Percentiles rank a stretch among this genome's conserved stretches.
Conservation (phyloP, 2,888 invertebrate genomes). For the Perdita meconis region DNA sequence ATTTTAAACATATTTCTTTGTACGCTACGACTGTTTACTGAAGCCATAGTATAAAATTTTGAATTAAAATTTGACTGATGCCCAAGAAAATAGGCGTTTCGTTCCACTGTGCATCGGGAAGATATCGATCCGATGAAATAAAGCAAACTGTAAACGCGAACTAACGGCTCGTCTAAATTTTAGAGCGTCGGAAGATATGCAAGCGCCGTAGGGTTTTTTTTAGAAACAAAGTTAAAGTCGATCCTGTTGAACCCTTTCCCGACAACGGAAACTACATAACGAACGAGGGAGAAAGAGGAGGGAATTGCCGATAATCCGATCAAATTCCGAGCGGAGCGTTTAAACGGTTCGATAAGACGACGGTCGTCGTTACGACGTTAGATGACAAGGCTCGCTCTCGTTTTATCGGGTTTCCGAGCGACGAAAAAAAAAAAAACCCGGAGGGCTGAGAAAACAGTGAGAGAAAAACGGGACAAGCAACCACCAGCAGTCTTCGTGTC, state of each 20-base stretch:
- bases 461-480: constrained; percentile 35
- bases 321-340: constrained; percentile 51
- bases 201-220: too few species aligned
- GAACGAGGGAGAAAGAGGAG: constrained; percentile 10
- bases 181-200: too few species aligned
- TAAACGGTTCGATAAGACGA: constrained; percentile 66
- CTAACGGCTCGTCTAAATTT: too few species aligned
- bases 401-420: constrained; percentile 27
- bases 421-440: neutral
- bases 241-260: neutral
- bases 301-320: constrained; percentile 58
- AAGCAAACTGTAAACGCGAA: too few species aligned
- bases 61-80: too few species aligned
- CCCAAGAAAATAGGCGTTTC: too few species aligned
- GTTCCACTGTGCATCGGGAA: too few species aligned
- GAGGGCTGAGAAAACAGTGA: constrained; percentile 6
- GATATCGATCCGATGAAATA: too few species aligned
- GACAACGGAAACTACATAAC: constrained; percentile 14
- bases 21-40: too few species aligned
- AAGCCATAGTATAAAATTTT: too few species aligned
- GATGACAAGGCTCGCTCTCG: constrained; percentile 44
- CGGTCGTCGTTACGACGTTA: constrained; percentile 48
- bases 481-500: constrained; percentile 55
- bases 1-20: too few species aligned
- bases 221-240: constrained; percentile 22